Conservation (phyloP, 1,140 invertebrate genomes). For the Drosophila sp. region DNA sequence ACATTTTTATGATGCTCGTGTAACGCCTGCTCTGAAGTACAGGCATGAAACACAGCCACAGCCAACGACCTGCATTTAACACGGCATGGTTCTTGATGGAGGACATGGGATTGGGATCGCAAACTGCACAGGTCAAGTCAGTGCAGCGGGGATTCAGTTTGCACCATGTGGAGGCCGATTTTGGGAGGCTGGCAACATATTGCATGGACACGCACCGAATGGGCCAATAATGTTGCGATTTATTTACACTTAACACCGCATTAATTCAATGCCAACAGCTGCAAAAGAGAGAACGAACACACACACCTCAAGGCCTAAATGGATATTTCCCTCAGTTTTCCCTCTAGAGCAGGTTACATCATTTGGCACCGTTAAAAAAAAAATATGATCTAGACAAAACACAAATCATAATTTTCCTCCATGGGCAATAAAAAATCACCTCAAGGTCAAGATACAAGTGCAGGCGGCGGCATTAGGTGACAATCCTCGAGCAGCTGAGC, state of each 20-base stretch:
- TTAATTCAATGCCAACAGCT: background rate
- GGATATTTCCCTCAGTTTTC: slow-evolving; percentile 2
- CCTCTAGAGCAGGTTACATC: slow-evolving; percentile 49
- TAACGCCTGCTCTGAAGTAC: slow-evolving; percentile 53
- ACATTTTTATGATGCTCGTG: slow-evolving; percentile 47
- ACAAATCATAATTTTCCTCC: slow-evolving; percentile 61
- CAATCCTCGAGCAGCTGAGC: slow-evolving; percentile 16
- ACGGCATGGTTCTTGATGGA: background rate
- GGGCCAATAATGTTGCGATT: slow-evolving; percentile 1
- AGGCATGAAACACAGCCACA: slow-evolving; percentile 36
- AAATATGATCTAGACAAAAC: slow-evolving; percentile 41
- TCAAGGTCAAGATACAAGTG: slow-evolving; percentile 65
- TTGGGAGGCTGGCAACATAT: slow-evolving; percentile 15
- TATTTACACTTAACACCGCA: background rate
- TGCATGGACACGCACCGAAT: slow-evolving; percentile 1
- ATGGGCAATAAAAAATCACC: slow-evolving; percentile 52
- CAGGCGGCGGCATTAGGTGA: slow-evolving; percentile 31
- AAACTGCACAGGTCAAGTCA: slow-evolving; percentile 53
- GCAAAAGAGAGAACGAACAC: slow-evolving; percentile 17
- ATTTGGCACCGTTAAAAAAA: slow-evolving; percentile 35
- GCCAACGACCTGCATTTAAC: slow-evolving; percentile 22
- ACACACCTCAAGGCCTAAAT: slow-evolving; percentile 25
- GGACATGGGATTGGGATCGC: slow-evolving; percentile 8
- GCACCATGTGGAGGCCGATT: background rate
- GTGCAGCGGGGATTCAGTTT: slow-evolving; percentile 34